Percentiles rank a stretch among this genome's conserved stretches.
Conservation (phyloP, 2,888 invertebrate genomes). For the Pedicia rivosa region DNA sequence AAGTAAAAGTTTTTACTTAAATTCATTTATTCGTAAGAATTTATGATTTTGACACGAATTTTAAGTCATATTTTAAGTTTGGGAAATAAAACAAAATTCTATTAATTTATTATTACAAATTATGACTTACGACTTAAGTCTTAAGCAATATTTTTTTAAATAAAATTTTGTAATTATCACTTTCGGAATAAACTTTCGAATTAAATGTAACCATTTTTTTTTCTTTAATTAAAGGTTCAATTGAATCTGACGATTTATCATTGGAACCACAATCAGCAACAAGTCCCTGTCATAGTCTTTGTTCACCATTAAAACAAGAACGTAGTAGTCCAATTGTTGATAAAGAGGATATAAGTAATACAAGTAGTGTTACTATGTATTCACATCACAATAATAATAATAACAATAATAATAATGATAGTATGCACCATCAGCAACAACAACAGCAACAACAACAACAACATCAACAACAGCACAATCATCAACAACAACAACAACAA, state of each 20-base stretch:
- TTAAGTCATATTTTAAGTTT: too few relatives aligned
- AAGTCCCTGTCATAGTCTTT: slow-evolving; percentile 33
- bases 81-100: too few relatives aligned
- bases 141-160: too few relatives aligned
- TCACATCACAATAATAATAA: slow-evolving; percentile 21
- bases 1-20: too few relatives aligned
- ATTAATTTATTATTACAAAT: too few relatives aligned
- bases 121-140: too few relatives aligned
- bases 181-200: too few relatives aligned
- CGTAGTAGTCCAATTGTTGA: slow-evolving; percentile 46
- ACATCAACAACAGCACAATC: slow-evolving; percentile 19
- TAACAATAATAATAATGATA: slow-evolving; percentile 17
- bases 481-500: slow-evolving; percentile 27
- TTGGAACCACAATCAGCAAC: slow-evolving; percentile 38
- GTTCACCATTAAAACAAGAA: slow-evolving; percentile 46
- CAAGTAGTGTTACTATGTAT: slow-evolving; percentile 39
- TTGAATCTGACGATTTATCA: slow-evolving; percentile 65
- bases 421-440: slow-evolving; percentile 21
- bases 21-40: too few relatives aligned
- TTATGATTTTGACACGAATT: too few relatives aligned
- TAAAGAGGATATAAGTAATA: slow-evolving; percentile 60
- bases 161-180: too few relatives aligned
- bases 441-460: slow-evolving; percentile 18
- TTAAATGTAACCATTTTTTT: too few relatives aligned
- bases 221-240: slow-evolving; percentile 46